Conservation (phyloP, 2,888 invertebrate genomes). For the Strigamia maritima region DNA sequence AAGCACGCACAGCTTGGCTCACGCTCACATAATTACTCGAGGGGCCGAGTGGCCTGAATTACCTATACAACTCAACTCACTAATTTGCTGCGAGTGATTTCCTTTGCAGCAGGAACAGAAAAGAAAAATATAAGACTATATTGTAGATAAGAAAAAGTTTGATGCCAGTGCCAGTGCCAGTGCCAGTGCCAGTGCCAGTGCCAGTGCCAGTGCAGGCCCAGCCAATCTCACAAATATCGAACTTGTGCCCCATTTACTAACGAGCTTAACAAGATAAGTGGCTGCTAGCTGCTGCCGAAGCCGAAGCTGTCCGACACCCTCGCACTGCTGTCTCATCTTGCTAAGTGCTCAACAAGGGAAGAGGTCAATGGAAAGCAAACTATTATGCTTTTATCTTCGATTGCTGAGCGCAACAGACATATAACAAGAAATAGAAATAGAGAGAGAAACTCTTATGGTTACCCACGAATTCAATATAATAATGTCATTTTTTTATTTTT, state of each 20-base stretch:
- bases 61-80: background rate
- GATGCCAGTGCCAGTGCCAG: background rate
- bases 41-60: background rate
- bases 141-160: constrained; percentile 11
- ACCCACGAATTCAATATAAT: no score
- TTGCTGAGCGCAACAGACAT: background rate
- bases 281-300: no score
- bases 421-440: background rate
- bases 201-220: background rate
- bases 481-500: no score
- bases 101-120: background rate
- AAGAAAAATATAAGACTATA: no score
- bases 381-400: constrained; percentile 4
- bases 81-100: background rate
- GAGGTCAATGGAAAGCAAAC: constrained; percentile 27
- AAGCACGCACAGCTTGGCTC: background rate
- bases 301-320: constrained; percentile 24
- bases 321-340: constrained; percentile 10
- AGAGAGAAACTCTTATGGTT: no score
- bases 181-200: background rate
- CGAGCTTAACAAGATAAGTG: constrained; percentile 27
- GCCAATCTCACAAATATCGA: constrained; percentile 17
- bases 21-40: background rate
- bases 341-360: constrained; percentile 25
- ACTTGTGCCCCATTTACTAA: constrained; percentile 14